Evolutionary conservation across 2,113 vertebrate species (phyloP), one percentile per base, ranked within the genome.

Genomic region (Nothocercus nigrocapillus): DNA sequence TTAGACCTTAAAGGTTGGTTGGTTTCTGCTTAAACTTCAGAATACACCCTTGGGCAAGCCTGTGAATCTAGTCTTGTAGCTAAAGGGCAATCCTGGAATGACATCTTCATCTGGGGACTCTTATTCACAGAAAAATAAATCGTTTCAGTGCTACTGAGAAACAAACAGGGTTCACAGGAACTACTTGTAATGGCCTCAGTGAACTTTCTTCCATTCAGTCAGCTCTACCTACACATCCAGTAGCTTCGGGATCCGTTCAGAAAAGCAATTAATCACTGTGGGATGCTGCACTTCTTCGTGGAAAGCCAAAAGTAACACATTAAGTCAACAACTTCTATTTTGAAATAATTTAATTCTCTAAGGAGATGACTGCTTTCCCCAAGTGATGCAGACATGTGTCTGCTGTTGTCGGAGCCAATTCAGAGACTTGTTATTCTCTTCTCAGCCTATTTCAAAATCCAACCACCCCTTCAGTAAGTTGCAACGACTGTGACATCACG

Each of bases 401-500:
- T 95, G 88, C 92, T 89, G 88, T 6, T 92, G 90, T 73, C 88
- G 76, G 36, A 19, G 92, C 76, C 88, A 96, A 93, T 96, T 96
- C 94, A 93, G 88, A 96, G 80, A 49, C 85, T 86, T 96, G 90
- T 82, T 88, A 89, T 92, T 96, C 93, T 66, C 92, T 68, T 14
- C 62, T 89, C 1, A 1, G 80, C 22, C 58, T 88, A 95, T 97
- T 96, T 96, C 93, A 86, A 96, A 96, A 96, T 90, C 85, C 81
- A 49, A 91, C 94, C 88, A 90, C 80, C 92, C 88, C 81, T 95
- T 96, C 90, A 94, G 56, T 96, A 93, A 88, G 88, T 54, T 94
- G 88, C 90, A 93, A 77, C 94, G 93, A 92, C 80, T 84, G 83
- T 95, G 95, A 94, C 93, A 93, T 94, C 94, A 96, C 74, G 20